phyloP scores from a whole-genome alignment of 2,113 vertebrate genomes.

The Clarias magur region DNA sequence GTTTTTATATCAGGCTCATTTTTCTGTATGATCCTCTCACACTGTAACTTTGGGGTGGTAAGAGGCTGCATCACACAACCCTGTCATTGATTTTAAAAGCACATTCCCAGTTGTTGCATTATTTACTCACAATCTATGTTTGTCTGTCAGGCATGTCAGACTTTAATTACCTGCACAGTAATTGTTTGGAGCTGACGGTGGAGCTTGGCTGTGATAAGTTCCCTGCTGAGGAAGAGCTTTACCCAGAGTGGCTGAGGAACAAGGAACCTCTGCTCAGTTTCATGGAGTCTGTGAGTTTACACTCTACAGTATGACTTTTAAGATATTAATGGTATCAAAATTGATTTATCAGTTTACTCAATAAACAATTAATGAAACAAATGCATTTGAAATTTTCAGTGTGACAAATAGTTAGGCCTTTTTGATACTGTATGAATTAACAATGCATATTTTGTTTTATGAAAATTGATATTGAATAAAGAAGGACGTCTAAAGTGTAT shows the following conservation, averaged over 20 bases:
- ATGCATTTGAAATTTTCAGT: background rate
- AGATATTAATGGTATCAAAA: background rate
- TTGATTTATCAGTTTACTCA: background rate
- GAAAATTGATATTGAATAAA: background rate
- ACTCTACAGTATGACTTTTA: background rate
- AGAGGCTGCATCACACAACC: background rate
- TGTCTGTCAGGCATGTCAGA: constrained; percentile 86
- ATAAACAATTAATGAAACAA: background rate
- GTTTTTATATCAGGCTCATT: background rate
- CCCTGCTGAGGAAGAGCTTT: constrained; percentile 87
- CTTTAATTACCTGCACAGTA: constrained; percentile 95
- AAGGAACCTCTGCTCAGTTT: constrained; percentile 88
- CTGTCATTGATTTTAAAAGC: background rate
- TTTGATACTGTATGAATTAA: background rate
- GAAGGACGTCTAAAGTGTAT: background rate
- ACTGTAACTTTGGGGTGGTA: background rate
- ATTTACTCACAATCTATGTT: background rate
- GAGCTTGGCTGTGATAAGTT: constrained; percentile 96
- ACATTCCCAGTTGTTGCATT: background rate
- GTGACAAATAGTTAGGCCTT: background rate
- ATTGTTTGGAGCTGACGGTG: constrained; percentile 93
- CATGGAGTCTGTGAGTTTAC: constrained; percentile 83
- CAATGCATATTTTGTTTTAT: background rate
- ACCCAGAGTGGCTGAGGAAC: constrained; percentile 89
- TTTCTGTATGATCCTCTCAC: background rate